These are phyloP conservation scores for Drosophila tripunctata DNA, from an alignment of 2,888 invertebrate genomes.

Conservation along the genomic window DNA sequence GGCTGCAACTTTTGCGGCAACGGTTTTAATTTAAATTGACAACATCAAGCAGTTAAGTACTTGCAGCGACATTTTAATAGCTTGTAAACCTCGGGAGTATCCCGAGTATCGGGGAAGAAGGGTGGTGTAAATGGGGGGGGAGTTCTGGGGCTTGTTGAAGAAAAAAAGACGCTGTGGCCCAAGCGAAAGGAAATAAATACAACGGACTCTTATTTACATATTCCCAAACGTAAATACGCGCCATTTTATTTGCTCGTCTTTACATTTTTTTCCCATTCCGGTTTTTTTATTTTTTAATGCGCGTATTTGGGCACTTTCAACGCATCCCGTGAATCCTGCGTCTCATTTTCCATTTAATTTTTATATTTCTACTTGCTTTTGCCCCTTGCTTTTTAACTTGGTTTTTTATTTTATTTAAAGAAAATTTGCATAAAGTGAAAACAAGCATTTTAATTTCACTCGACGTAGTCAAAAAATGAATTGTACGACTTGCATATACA, in stretches of 20 bases:
- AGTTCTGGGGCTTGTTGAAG: neutral
- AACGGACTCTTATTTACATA: constrained; percentile 77
- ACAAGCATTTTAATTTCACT: constrained; percentile 82
- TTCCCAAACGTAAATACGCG: constrained; percentile 79
- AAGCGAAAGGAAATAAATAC: constrained; percentile 75
- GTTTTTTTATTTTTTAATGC: constrained; percentile 15
- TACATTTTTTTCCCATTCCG: constrained; percentile 44
- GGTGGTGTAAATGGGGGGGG: neutral
- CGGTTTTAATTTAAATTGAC: constrained; percentile 81
- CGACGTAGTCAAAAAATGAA: constrained; percentile 65
- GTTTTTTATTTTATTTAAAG: constrained; percentile 34
- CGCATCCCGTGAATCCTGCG: constrained; percentile 37
- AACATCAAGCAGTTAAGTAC: constrained; percentile 81
- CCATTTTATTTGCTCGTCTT: constrained; percentile 70
- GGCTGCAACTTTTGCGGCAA: constrained; percentile 72
- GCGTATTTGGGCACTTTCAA: constrained; percentile 51
- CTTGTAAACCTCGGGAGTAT: constrained; percentile 78
- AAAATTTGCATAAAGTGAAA: constrained; percentile 83
- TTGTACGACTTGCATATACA: constrained; percentile 62
- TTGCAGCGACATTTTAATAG: constrained; percentile 81
- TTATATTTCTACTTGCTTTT: constrained; percentile 2
- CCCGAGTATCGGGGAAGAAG: constrained; percentile 17
- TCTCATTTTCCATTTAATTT: constrained; percentile 15
- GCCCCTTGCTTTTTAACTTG: constrained; percentile 47
- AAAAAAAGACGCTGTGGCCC: constrained; percentile 53